A percentile compares a stretch with the other conserved stretches of the same genome.
These are phyloP conservation scores for Nestor notabilis DNA, from an alignment of 2,113 vertebrate species.

Conservation along the genomic window DNA sequence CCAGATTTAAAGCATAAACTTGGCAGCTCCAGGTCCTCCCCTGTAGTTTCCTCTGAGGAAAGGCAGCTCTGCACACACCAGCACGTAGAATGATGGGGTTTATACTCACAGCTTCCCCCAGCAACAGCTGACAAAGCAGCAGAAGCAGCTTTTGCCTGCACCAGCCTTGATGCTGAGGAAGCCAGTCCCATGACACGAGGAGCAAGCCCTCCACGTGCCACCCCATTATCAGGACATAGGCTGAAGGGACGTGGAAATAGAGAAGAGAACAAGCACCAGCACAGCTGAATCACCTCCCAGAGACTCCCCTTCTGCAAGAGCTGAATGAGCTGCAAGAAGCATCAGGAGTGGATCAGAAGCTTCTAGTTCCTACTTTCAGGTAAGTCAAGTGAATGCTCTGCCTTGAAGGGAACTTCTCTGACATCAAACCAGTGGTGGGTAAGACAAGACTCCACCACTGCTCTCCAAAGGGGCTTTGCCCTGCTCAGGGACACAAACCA, in stretches of 20 bases:
- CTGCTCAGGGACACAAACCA: neutral
- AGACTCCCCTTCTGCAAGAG: neutral
- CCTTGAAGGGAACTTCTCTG: neutral
- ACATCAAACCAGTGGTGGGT: neutral
- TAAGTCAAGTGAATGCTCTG: neutral
- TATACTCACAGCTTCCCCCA: neutral
- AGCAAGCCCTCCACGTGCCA: accelerated
- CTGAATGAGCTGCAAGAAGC: neutral
- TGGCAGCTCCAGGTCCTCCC: neutral
- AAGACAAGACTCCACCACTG: neutral
- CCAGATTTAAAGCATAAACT: neutral
- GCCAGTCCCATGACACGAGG: accelerated
- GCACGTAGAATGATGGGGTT: neutral
- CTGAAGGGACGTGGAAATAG: no score
- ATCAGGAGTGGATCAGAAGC: neutral
- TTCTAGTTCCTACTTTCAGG: neutral
- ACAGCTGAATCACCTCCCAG: accelerated
- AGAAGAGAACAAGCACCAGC: neutral
- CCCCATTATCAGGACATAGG: accelerated
- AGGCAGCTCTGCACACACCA: neutral
- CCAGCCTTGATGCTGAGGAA: neutral
- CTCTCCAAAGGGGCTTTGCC: neutral
- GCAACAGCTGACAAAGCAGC: neutral
- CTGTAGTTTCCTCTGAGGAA: neutral
- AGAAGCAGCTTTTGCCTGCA: neutral